These are phyloP conservation scores for Papilio elwesi DNA, from an alignment of 2,888 invertebrate species.

Conservation along the genomic window DNA sequence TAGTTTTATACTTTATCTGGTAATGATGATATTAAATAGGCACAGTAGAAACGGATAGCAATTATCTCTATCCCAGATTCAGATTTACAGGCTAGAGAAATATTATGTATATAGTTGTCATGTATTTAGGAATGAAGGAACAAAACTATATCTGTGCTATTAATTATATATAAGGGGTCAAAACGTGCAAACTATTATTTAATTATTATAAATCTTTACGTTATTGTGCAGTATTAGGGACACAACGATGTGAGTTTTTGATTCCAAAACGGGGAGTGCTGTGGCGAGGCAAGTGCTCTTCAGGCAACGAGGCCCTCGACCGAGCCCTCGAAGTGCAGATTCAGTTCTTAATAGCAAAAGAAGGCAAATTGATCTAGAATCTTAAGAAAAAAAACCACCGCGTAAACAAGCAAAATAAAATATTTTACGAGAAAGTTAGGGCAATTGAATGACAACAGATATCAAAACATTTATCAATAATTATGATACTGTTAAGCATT, in stretches of 20 bases:
- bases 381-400: neutral
- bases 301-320: slow-evolving; percentile 21
- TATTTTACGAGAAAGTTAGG: neutral
- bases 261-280: slow-evolving; percentile 6
- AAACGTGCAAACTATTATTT: neutral
- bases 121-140: too few relatives aligned
- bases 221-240: neutral
- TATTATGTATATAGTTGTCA: too few relatives aligned
- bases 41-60: too few relatives aligned
- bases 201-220: neutral
- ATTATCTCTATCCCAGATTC: too few relatives aligned
- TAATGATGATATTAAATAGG: too few relatives aligned
- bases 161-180: too few relatives aligned
- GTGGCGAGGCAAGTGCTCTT: slow-evolving; percentile 18
- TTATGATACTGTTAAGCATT: too few relatives aligned
- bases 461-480: too few relatives aligned
- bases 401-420: neutral
- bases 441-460: too few relatives aligned
- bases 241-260: slow-evolving; percentile 12
- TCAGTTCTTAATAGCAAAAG: slow-evolving; percentile 11
- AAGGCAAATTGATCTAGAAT: neutral
- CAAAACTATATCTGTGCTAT: too few relatives aligned
- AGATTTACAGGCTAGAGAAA: too few relatives aligned
- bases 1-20: too few relatives aligned
- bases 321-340: slow-evolving; percentile 23